Conservation (phyloP, 2,888 invertebrate genomes). For the Micropterix aruncella region DNA sequence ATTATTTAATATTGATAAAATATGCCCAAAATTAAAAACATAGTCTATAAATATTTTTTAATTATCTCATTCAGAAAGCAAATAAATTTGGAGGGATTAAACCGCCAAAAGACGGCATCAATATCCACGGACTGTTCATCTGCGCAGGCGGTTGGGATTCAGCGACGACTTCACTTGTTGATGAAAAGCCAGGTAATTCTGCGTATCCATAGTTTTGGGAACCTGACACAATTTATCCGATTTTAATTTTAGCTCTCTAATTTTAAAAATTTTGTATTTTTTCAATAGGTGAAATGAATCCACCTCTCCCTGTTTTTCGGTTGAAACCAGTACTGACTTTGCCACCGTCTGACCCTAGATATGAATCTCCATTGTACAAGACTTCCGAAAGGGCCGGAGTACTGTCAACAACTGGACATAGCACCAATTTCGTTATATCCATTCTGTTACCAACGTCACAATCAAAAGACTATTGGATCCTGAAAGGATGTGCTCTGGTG, state of each 20-base stretch:
- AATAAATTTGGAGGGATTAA: constrained; percentile 38
- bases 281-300: constrained; percentile 56
- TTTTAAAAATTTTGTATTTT: constrained; percentile 3
- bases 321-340: constrained; percentile 50
- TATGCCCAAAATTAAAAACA: no score
- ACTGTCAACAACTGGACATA: constrained; percentile 84
- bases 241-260: neutral
- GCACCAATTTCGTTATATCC: constrained; percentile 80
- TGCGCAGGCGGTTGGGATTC: constrained; percentile 84
- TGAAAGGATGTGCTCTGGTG: constrained; percentile 76
- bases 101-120: constrained; percentile 50
- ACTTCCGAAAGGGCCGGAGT: constrained; percentile 77
- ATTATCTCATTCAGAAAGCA: constrained; percentile 6
- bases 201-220: neutral
- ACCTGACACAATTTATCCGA: neutral
- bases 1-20: no score
- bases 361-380: constrained; percentile 74
- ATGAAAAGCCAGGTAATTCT: constrained; percentile 54
- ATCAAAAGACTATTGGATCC: constrained; percentile 69
- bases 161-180: constrained; percentile 48
- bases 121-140: constrained; percentile 69
- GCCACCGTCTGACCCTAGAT: constrained; percentile 46
- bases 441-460: constrained; percentile 54
- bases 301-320: constrained; percentile 49
- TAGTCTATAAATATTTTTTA: no score